Base-by-base conservation (phyloP, 2,888 invertebrate species). In the Drosophila nigritarsus region DNA sequence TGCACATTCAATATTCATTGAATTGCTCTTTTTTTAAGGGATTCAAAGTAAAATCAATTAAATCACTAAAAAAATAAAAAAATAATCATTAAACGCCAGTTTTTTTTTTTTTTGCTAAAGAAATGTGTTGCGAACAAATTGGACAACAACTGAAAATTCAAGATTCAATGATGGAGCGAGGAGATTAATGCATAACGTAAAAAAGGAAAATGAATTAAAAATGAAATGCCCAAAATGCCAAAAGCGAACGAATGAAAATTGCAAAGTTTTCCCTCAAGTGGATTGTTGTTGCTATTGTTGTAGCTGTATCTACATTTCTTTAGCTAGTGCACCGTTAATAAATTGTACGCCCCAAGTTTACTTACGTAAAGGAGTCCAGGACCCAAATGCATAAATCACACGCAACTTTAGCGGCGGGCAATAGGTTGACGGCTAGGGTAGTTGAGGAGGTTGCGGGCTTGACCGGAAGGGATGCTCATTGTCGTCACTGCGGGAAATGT, bases 351-450 rank as follows among this genome's bases (percentile, higher is more conserved):
- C 65, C 63, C n/a, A 40, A 72, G 72, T 83, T 85, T 84, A 73
- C 79, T 76, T 82, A 80, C 71, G 59, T 61, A 82, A 87, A 70
- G 79, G 65, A 66, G 79, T 56, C 78, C 83, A 53, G 50, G 65
- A 56, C 83, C 83, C 83, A 78, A 88, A 80, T 83, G 86, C 89
- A 83, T 83, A 83, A 83, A 88, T 83, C 89, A 83, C 83, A 67
- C 73, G 73, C 59, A 78, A 71, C 50, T 80, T 74, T 62, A 70
- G 61, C 72, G 59, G 64, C 73, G 60, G 77, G 15, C 15, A 15
- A 67, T 27, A 27, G 64, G 54, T 63, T 60, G 24, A 27, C 11
- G 34, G 53, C 1, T 36, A 18, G 27, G 64, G 63, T 42, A 20
- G 51, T 45, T 75, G 29, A 6, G 29, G 11, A n/a, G 6, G 30